Conservation (phyloP, 2,113 vertebrate genomes). For the chimpanzee (Pan troglodytes) region DNA sequence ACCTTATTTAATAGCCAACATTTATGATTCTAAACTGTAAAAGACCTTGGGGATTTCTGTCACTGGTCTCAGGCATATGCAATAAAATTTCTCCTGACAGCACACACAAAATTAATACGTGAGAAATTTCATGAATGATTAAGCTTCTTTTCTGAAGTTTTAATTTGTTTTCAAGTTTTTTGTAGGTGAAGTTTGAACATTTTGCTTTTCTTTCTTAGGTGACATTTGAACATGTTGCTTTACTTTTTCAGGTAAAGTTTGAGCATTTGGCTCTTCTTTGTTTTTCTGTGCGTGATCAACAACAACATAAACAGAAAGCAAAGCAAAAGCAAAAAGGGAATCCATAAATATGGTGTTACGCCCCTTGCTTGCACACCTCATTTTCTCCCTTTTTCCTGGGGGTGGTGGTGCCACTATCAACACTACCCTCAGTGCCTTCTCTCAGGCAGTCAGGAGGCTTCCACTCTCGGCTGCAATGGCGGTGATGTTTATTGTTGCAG, state of each 20-base stretch:
- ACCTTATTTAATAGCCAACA: not conserved
- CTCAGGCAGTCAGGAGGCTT: constrained; percentile 47
- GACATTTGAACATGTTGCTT: not conserved
- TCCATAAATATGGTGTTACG: too few species aligned
- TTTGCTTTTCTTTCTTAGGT: not conserved
- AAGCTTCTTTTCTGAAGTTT: not conserved
- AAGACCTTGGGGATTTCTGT: not conserved
- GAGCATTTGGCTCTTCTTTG: not conserved
- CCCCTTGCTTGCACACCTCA: rapidly evolving
- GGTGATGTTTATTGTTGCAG: constrained; percentile 72
- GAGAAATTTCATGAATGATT: not conserved
- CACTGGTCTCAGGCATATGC: not conserved
- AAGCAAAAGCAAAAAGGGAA: not conserved
- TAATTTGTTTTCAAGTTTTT: not conserved
- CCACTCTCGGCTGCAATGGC: constrained; percentile 60
- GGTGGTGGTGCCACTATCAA: constrained; percentile 73
- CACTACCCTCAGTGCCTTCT: constrained; percentile 66
- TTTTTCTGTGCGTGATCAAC: not conserved
- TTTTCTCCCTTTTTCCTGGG: not conserved
- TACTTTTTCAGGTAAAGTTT: not conserved
- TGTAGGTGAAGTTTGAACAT: not conserved
- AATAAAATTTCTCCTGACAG: not conserved
- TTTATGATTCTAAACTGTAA: not conserved
- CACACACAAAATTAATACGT: not conserved
- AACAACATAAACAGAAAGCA: not conserved